Evolutionary conservation across 2,113 vertebrate species (phyloP).

Genomic region (Neogobius melanostomus): DNA sequence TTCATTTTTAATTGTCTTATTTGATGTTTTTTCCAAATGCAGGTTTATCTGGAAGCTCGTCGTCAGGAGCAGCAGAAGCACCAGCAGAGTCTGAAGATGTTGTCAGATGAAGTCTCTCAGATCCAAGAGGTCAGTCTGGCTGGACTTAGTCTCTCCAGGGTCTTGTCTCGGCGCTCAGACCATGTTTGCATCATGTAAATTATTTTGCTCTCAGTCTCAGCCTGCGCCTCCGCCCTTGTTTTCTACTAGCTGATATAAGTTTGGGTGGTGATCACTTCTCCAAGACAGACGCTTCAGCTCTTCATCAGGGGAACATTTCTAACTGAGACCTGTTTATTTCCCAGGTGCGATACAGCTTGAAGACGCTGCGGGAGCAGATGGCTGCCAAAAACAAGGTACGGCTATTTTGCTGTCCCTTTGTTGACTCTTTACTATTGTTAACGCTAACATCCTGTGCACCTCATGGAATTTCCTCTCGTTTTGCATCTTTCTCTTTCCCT

Average conservation of each 20-base stretch:
- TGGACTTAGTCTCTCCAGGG: not conserved
- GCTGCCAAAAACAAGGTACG: slow-evolving; percentile 75
- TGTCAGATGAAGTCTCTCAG: slow-evolving; percentile 87
- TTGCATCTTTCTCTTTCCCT: slow-evolving; percentile 2
- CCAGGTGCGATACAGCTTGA: slow-evolving; percentile 80
- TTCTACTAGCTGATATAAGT: not conserved
- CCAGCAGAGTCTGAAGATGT: slow-evolving; percentile 82
- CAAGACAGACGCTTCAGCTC: not conserved
- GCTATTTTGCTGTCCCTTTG: slow-evolving; percentile 9
- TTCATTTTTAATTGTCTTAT: not conserved
- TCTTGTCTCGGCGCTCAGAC: slow-evolving; percentile 2
- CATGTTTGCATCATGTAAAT: slow-evolving; percentile 33
- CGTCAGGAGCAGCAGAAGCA: slow-evolving; percentile 77
- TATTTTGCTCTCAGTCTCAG: not conserved
- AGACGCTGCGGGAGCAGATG: slow-evolving; percentile 80
- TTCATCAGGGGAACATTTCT: not conserved
- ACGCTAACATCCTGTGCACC: slow-evolving; percentile 29
- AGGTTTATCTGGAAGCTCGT: slow-evolving; percentile 86
- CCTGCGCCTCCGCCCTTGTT: slow-evolving; percentile 3
- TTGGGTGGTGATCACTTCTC: not conserved
- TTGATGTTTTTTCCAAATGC: not conserved
- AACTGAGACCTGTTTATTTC: slow-evolving; percentile 20
- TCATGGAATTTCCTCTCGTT: slow-evolving; percentile 27
- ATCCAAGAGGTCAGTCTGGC: slow-evolving; percentile 82
- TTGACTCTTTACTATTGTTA: slow-evolving; percentile 26